Conservation (phyloP, 2,888 invertebrate species). For the Drosophila trichaetosa region DNA sequence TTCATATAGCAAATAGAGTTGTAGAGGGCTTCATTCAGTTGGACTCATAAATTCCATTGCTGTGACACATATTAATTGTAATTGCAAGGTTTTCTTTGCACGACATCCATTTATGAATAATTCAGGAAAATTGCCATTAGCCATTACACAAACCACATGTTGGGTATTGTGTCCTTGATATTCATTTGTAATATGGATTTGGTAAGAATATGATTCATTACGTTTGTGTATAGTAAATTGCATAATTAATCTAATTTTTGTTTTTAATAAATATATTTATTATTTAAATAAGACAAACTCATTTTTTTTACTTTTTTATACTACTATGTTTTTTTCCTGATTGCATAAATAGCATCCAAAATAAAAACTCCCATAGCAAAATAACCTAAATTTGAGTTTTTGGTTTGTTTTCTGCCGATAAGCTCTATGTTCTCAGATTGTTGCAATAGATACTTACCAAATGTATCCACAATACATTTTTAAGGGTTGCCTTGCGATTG, state of each 20-base stretch:
- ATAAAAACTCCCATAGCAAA: not conserved
- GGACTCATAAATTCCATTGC: conserved; percentile 69
- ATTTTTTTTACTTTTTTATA: not conserved
- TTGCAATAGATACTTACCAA: conserved; percentile 17
- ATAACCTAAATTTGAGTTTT: not conserved
- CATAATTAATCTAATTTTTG: not conserved
- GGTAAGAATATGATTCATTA: not conserved
- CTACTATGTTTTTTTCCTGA: not conserved
- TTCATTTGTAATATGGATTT: too few relatives aligned
- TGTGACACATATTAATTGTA: conserved; percentile 73
- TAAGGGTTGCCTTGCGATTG: conserved; percentile 46
- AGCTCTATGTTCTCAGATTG: conserved; percentile 23
- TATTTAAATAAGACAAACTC: not conserved
- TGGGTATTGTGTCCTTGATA: not conserved
- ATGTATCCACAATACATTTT: conserved; percentile 27
- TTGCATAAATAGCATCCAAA: not conserved
- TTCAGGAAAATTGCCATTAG: not conserved
- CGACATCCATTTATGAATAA: conserved; percentile 16
- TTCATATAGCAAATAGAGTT: conserved; percentile 33
- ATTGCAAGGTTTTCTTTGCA: conserved; percentile 40
- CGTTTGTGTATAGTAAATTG: not conserved
- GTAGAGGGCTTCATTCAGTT: conserved; percentile 48
- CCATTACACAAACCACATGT: not conserved
- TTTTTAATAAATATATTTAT: not conserved
- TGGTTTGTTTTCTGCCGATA: conserved; percentile 11